These are phyloP conservation scores for Salvelinus namaycush DNA, from an alignment of 2,113 vertebrate genomes.

Conservation along the genomic window DNA sequence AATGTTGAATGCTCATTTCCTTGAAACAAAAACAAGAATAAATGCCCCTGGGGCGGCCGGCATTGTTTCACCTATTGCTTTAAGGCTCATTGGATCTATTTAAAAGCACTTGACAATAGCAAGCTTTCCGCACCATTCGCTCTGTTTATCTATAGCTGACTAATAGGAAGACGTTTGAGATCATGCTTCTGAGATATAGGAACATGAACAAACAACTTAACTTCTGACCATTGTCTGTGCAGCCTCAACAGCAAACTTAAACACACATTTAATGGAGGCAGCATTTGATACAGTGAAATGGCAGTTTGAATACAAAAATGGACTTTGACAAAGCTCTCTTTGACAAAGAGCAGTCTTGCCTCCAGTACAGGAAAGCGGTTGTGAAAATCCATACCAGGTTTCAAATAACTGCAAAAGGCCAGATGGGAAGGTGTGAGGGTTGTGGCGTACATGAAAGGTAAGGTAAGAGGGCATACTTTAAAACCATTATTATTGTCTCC, in stretches of 20 bases:
- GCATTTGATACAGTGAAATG: background rate
- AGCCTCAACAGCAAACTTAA: too few relatives aligned
- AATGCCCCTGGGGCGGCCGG: too few relatives aligned
- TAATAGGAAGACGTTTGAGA: background rate
- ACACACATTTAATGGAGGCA: background rate
- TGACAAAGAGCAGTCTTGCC: constrained; percentile 26
- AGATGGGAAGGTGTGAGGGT: constrained; percentile 42
- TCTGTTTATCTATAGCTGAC: background rate
- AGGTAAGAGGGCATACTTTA: constrained; percentile 26
- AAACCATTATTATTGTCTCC: constrained; percentile 49
- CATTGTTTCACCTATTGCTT: background rate
- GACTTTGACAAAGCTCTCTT: background rate
- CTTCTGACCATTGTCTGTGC: background rate
- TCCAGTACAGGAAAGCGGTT: constrained; percentile 11
- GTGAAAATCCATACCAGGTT: constrained; percentile 5
- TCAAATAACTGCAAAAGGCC: constrained; percentile 27
- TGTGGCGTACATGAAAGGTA: background rate
- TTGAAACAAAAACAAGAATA: too few relatives aligned
- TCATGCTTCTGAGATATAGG: background rate
- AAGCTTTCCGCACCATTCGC: background rate
- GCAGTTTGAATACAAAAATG: constrained; percentile 3
- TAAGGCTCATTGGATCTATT: background rate
- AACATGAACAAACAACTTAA: background rate
- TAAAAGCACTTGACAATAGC: background rate
- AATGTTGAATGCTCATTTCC: too few relatives aligned